Base-by-base conservation (phyloP, 2,797 vertebrate genomes). In the Brotula barbata region DNA sequence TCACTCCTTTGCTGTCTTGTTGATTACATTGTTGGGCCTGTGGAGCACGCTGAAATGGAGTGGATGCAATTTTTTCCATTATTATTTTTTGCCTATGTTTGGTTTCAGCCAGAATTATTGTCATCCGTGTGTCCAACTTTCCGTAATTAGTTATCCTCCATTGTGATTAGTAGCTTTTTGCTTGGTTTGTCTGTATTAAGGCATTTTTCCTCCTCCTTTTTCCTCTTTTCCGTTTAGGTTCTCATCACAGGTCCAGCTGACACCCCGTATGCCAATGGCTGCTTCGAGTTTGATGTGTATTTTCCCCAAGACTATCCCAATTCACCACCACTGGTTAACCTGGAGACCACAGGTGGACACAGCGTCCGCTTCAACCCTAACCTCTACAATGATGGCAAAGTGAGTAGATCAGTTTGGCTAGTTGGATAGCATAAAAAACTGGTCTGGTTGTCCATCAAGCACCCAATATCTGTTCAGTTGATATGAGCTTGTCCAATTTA, bases 231-330 rank as follows among this genome's bases (percentile, higher is more conserved):
- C 65, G 43, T 68, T 42, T 11, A 99, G 96, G 96, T 99, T 89
- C 93, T 99, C 39, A 99, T 99, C 86, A 99, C 97, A 1, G 97
- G 96, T n/a, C 97, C 97, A 20, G 95, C 95, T 1, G 97, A 99
- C 85, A 99, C 97, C 3, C 97, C 97, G 0, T 99, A 98, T 0
- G 95, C 97, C 74, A 99, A 99, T 42, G 97, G 97, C 23, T 99
- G 97, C 86, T 99, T 99, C 71, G 97, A 99, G 81, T 99, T 99
- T 58, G 97, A 99, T 64, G 96, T 99, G 0, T 99, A 99, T 86
- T 99, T 99, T 79, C 97, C 97, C 60, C 97, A 99, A 90, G 97
- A 99, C 86, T 99, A 99, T 77, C 97, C 97, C 11, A 98, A 97
- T 85, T 99, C 97, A 1, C 97, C 97, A 54, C 97, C 97, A 0